A percentile compares a stretch with the other conserved stretches of the same genome.
phyloP scores from a whole-genome alignment of 2,888 invertebrate genomes.

The Drosophila subsilvestris region DNA sequence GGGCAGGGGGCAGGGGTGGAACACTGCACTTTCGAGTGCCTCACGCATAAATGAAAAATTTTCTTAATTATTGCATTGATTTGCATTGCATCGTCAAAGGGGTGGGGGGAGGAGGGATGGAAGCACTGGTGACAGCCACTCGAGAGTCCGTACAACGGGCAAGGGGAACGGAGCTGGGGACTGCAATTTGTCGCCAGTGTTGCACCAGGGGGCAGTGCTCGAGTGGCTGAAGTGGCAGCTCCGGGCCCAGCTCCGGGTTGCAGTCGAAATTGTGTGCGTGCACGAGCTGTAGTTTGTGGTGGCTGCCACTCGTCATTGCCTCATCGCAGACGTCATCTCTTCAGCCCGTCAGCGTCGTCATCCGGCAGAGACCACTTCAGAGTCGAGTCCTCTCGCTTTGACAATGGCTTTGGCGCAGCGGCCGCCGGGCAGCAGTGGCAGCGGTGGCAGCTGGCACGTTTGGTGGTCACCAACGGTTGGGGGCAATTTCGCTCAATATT shows the following conservation, averaged over 20 bases:
- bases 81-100: conserved; percentile 45
- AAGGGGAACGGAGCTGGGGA: conserved; percentile 31
- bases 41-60: conserved; percentile 63
- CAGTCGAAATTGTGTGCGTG: conserved; percentile 65
- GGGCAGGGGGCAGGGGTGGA: not conserved
- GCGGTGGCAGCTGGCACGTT: conserved; percentile 74
- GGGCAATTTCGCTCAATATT: conserved; percentile 51
- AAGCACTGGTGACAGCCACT: conserved; percentile 40
- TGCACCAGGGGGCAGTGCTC: conserved; percentile 33
- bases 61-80: conserved; percentile 80
- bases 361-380: conserved; percentile 53
- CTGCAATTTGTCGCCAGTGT: conserved; percentile 70
- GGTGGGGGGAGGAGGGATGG: conserved; percentile 2
- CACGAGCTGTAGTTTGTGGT: conserved; percentile 77
- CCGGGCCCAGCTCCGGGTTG: conserved; percentile 49
- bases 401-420: conserved; percentile 59
- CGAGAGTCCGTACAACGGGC: conserved; percentile 46
- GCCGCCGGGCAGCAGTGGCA: conserved; percentile 53
- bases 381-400: conserved; percentile 46
- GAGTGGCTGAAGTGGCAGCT: conserved; percentile 40
- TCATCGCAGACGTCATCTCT: conserved; percentile 3
- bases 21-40: conserved; percentile 60
- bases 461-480: conserved; percentile 56
- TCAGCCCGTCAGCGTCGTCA: conserved; percentile 28
- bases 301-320: conserved; percentile 40